Conservation (phyloP, 2,888 invertebrate genomes). For the Lithophane ornitopus region DNA sequence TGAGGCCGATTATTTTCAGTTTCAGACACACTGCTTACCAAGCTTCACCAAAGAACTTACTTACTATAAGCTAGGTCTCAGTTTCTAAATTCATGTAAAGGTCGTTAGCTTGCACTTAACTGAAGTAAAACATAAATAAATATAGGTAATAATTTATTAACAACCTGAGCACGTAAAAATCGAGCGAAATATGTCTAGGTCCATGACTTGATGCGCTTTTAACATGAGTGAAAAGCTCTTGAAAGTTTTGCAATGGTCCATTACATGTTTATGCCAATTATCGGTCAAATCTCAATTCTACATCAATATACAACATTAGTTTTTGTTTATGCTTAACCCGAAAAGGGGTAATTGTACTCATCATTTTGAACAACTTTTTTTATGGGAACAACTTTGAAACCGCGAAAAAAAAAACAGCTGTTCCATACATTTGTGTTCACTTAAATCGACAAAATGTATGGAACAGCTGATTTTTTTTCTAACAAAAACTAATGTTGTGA, state of each 20-base stretch:
- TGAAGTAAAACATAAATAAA: slow-evolving; percentile 12
- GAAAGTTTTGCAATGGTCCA: background rate
- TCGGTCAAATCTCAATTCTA: background rate
- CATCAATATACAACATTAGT: no score
- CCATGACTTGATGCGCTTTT: slow-evolving; percentile 16
- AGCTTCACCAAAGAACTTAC: background rate
- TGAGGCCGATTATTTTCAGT: background rate
- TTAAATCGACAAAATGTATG: no score
- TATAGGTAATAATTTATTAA: background rate
- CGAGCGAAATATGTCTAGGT: slow-evolving; percentile 17
- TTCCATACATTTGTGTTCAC: no score
- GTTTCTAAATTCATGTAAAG: background rate
- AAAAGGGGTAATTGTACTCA: no score
- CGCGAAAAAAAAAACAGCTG: no score
- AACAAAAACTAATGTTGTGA: no score
- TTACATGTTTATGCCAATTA: background rate
- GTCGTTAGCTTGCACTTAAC: background rate
- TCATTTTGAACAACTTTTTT: no score
- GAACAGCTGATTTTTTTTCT: no score
- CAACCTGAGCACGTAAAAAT: slow-evolving; percentile 38
- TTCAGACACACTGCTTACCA: no score
- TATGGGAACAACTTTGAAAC: no score
- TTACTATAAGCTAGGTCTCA: background rate
- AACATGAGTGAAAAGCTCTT: slow-evolving; percentile 1
- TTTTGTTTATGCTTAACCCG: no score